Evolutionary conservation across 2,797 vertebrate genomes (phyloP), one percentile per base, ranked within the genome.

Genomic region (Apogon talboti): DNA sequence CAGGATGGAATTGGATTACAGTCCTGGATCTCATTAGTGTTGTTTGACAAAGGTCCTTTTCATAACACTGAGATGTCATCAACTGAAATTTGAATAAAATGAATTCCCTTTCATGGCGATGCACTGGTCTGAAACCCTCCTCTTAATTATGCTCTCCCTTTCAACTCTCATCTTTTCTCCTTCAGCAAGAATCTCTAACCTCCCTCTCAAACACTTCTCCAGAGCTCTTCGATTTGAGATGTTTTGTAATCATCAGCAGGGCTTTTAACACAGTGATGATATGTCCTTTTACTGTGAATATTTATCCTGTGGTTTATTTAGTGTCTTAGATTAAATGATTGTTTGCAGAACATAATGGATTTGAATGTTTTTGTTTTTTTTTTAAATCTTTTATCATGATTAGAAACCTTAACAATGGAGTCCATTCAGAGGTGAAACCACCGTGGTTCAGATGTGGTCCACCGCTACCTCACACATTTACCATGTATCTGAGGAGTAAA

Each of bases 41-140:
- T 87, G 78, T 91, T 90, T 92, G 87, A 93, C 87, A 90, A 90
- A 89, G 86, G 90, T 91, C 80, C 81, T 90, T 92, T 92, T 93
- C 75, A 90, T 89, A 91, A 87, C 72, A 76, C 71, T 28, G 71
- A 85, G 81, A 90, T 90, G 87, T 85, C 90, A 91, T 92, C 91
- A 89, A 83, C 82, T 79, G 67, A 82, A 86, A 89, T 91, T 85
- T 89, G 66, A 81, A 85, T 78, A 77, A 86, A 92, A 92, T 91
- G 38, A 90, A 90, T 90, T 90, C 70, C 68, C 80, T 89, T 92
- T 90, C 71, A 85, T 84, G 79, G 79, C 73, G 62, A 65, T 71
- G 79, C 79, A 87, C 77, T 84, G 76, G 82, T 84, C 75, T 87
- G 75, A 88, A 87, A 83, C 72, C 83, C 69, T 81, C 83, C 69